A percentile compares a stretch with the other conserved stretches of the same genome.
Conservation (phyloP, 2,113 vertebrate species). For the Mastomys natalensis region DNA sequence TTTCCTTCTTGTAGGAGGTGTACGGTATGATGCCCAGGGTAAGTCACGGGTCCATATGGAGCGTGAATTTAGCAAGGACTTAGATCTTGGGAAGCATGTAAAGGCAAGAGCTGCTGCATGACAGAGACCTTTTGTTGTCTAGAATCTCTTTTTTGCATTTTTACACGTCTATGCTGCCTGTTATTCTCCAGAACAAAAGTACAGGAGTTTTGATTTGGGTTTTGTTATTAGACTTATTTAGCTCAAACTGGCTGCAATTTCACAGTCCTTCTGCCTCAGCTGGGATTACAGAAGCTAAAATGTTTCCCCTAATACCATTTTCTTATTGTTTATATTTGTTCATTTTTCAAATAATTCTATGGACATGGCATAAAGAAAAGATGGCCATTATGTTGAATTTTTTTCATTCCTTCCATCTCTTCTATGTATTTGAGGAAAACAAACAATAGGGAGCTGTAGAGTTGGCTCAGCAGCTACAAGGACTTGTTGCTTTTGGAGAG, state of each 20-base stretch:
- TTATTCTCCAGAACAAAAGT: background rate
- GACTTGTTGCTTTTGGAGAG: background rate
- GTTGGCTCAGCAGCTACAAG: background rate
- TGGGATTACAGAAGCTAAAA: background rate
- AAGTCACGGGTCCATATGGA: constrained; percentile 42
- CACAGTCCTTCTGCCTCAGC: background rate
- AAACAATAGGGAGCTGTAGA: background rate
- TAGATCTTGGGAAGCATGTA: background rate
- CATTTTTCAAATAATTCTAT: background rate
- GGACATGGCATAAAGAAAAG: background rate
- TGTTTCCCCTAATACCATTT: too few species aligned
- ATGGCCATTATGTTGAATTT: background rate
- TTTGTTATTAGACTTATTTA: background rate
- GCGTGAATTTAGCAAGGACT: background rate
- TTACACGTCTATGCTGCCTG: background rate
- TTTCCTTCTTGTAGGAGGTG: constrained; percentile 88
- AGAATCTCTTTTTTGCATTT: background rate
- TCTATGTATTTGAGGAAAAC: background rate
- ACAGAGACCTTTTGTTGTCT: background rate
- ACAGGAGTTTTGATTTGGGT: background rate
- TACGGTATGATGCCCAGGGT: constrained; percentile 91
- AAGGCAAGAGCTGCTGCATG: background rate
- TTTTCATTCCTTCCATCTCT: background rate
- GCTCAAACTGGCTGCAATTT: background rate
- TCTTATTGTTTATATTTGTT: too few species aligned